A percentile compares a stretch with the other conserved stretches of the same genome.
Evolutionary conservation across 1,140 invertebrate species (phyloP).

Genomic region (Aphelinus certus): DNA sequence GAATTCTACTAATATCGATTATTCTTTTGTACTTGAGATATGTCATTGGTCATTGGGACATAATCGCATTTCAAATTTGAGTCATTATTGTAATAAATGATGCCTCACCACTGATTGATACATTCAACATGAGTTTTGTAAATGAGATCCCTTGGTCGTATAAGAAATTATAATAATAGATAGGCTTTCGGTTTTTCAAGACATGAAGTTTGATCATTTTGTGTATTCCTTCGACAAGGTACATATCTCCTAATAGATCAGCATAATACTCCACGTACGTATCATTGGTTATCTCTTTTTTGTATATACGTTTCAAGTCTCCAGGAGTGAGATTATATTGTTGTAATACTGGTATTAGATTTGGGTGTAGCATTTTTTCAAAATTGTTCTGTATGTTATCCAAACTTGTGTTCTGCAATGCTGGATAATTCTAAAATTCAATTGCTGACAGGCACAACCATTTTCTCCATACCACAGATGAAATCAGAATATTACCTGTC

Average conservation of each 20-base stretch:
- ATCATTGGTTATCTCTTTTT: conserved; percentile 49
- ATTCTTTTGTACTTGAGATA: too few species aligned
- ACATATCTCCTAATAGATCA: conserved; percentile 60
- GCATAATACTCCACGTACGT: conserved; percentile 53
- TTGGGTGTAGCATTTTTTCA: conserved; percentile 25
- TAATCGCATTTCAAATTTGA: too few species aligned
- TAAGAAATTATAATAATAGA: conserved; percentile 67
- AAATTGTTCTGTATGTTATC: conserved; percentile 35
- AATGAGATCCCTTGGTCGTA: conserved; percentile 46
- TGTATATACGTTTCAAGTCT: conserved; percentile 49
- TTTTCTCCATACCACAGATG: too few species aligned
- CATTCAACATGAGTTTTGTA: conserved; percentile 29
- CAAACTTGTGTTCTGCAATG: not conserved
- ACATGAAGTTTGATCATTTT: conserved; percentile 59
- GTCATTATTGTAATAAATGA: not conserved
- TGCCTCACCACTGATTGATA: conserved; percentile 21
- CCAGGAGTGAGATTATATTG: conserved; percentile 32
- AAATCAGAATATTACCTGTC: conserved; percentile 43
- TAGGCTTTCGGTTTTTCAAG: conserved; percentile 44
- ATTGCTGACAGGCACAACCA: not conserved
- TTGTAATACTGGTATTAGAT: conserved; percentile 9
- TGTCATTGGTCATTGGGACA: too few species aligned
- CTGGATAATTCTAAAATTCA: not conserved
- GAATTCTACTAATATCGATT: too few species aligned
- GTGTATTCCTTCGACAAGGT: conserved; percentile 59